Evolutionary conservation across 2,797 vertebrate species (phyloP), one percentile per base, ranked within the genome.

Genomic region (Valencia hispanica): DNA sequence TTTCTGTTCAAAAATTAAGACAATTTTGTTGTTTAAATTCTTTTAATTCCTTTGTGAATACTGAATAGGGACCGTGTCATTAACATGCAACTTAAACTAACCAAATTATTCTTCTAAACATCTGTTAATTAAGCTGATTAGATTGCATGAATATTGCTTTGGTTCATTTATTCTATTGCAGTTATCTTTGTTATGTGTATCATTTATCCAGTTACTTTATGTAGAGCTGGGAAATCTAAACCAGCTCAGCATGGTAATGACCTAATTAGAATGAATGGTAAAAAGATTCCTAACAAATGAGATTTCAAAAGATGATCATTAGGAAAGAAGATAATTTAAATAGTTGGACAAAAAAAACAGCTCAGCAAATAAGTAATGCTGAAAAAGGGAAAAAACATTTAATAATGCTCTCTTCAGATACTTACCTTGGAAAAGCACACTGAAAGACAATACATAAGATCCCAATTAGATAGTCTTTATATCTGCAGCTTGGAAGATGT

Each of bases 121-220:
- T 77, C 51, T 79, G 81, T 87, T 85, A 80, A 82, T 89, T 63
- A 73, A 27, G 59, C 9, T 82, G 74, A 88, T 85, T 79, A 84
- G 85, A 81, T 25, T 9, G n/a, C 50, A 81, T 76, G 39, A 65
- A 9, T 77, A 61, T 72, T 18, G 74, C 71, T 57, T 70, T 47
- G 59, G 59, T 72, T 36, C 32, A 45, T 34, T 77, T 76, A 34
- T 77, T 71, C 50, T 80, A 57, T 70, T 27, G 47, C 66, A 66
- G 72, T 76, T 53, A 74, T 84, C 74, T 74, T 78, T 69, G 70
- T 18, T 20, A 36, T 48, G 41, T 45, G 39, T 48, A 30, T 51
- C 34, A 81, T 82, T 73, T 25, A 69, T 76, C 32, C 75, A 22
- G 36, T 43, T 72, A 70, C 70, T 80, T 83, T 34, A 66, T 55